Base-by-base conservation (phyloP, 2,888 invertebrate species). In the Sericinus montela region DNA sequence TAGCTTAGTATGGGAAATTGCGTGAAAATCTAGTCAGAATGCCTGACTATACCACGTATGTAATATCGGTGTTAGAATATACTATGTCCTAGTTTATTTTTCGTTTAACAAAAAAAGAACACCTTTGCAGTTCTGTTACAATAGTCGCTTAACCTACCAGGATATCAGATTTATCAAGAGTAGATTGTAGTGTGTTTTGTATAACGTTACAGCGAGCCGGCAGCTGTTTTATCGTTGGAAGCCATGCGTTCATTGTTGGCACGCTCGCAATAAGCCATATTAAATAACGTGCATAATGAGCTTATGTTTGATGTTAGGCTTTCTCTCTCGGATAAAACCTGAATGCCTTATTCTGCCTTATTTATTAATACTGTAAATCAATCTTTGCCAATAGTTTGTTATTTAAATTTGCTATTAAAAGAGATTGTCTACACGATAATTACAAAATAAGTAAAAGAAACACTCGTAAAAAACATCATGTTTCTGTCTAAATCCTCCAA, bases 151-250 rank as follows among this genome's bases (percentile, higher is more conserved):
- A 45, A 44, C 15, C 25, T 49, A 49, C 40, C 14, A 40, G 16
- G 45, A 39, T 47, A 43, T 47, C 44, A 53, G 46, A 53, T 50
- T 50, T 44, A 53, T 53, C 36, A 43, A 45, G 45, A 49, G 45
- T 39, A 39, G 44, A 44, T 48, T 34, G 29, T 50, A 39, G 48
- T 48, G 53, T 57, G 55, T 55, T 56, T 54, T 58, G 57, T 57
- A 46, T 61, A 60, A 58, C 57, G 59, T 63, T 62, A 56, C 62
- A 53, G 56, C 45, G 11, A 54, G 57, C 37, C 36, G 57, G 64
- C 69, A 68, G 73, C 66, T 72, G 71, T 65, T 71, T 74, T 71
- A 73, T 67, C 67, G 61, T 56, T 60, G 64, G 63, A 69, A 71
- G 63, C 67, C 67, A 69, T 63, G 66, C 67, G 57, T 65, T 61